Base-by-base conservation (phyloP, 1,140 invertebrate genomes). In the Magallana angulata region DNA sequence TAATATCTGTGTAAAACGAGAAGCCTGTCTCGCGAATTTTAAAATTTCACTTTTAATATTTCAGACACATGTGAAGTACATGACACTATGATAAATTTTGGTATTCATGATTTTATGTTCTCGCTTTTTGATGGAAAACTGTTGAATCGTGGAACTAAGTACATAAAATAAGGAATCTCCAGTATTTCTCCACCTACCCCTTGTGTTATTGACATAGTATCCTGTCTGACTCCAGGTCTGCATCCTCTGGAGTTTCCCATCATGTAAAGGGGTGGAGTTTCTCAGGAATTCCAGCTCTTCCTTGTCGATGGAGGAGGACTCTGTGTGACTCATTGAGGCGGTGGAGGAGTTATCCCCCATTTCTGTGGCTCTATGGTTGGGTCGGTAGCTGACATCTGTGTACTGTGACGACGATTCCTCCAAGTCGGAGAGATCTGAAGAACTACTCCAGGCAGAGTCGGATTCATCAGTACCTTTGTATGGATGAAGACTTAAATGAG, bases 221-320 rank as follows among this genome's bases (percentile, higher is more conserved):
- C 81, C 81, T 57, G 81, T 57, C 7, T n/a, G n/a, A n/a, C 48
- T 82, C 81, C 81, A 82, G 8, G 36, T 18, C 18, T 57, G 12
- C 11, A 82, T 58, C 12, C 81, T 82, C 57, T 82, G 81, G n/a
- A 82, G 14, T 12, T 30, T 76, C 36, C 68, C 24, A 12, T 82
- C 81, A 57, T 6, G 48, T 16, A 82, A 57, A 57, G 81, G 81
- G 1, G 81, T 82, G 18, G 81, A 82, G 57, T 58, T 82, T 58
- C 81, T 57, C 7, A 82, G 81, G 57, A 57, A 57, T 82, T 82
- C 48, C 1, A 82, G 1, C 36, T 82, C 81, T 9, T 57, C 81
- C 81, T 82, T 56, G 36, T 56, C 81, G 8, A 58, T 82, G 48
- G 8, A 56, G 4, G 81, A 82, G 2, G 57, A 56, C 8, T 14